A percentile compares a stretch with the other conserved stretches of the same genome.
Conservation (phyloP, 1,140 invertebrate genomes). For the Odontomachus brunneus region DNA sequence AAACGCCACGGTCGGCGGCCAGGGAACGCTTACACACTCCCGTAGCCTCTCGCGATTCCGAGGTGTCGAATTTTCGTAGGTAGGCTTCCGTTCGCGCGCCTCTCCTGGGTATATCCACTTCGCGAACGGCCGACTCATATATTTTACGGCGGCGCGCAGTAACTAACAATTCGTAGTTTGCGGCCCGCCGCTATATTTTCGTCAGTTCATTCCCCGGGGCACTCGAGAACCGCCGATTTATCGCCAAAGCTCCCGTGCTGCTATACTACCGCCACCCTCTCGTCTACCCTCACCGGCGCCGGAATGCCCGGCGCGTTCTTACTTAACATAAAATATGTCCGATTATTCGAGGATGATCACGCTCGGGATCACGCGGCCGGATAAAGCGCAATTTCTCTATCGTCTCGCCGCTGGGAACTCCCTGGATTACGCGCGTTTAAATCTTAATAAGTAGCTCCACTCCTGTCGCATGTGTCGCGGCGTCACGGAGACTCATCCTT, state of each 20-base stretch:
- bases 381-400: neutral
- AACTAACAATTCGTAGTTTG: conserved; percentile 81
- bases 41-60: conserved; percentile 34
- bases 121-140: conserved; percentile 71
- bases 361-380: neutral
- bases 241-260: conserved; percentile 36
- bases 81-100: conserved; percentile 53
- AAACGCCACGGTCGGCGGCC: neutral
- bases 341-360: conserved; percentile 55
- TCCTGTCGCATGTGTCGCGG: too few species aligned
- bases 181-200: conserved; percentile 77
- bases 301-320: conserved; percentile 33
- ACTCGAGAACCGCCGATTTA: conserved; percentile 71
- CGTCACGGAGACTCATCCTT: too few species aligned
- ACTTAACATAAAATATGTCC: conserved; percentile 41
- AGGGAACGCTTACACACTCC: conserved; percentile 34
- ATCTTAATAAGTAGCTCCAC: too few species aligned
- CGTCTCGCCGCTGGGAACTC: neutral
- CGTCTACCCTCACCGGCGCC: neutral
- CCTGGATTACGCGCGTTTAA: too few species aligned
- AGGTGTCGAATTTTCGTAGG: conserved; percentile 65
- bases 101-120: conserved; percentile 72
- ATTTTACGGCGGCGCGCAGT: conserved; percentile 74
- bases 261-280: neutral
- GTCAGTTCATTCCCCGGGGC: conserved; percentile 75